Evolutionary conservation across 2,113 vertebrate species (phyloP).

Genomic region (Hippotragus niger): DNA sequence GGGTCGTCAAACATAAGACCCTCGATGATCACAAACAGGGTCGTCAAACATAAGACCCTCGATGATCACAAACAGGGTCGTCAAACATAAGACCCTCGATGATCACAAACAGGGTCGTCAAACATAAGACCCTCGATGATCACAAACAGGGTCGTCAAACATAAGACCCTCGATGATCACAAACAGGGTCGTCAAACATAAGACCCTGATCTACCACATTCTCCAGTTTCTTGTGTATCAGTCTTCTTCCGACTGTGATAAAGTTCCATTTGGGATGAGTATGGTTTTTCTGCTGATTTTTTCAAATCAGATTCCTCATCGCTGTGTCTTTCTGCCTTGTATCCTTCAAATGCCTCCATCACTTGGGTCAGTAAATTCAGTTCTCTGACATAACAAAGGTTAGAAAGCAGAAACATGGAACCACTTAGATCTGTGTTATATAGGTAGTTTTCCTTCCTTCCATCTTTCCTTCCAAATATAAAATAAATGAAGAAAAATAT

Average conservation of each 20-base stretch:
- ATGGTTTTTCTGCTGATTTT: conserved; percentile 84
- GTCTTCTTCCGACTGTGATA: conserved; percentile 87
- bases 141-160: conserved; percentile 83
- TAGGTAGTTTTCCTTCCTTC: neutral
- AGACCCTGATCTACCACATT: conserved; percentile 85
- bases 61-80: conserved; percentile 83
- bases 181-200: conserved; percentile 83
- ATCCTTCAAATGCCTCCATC: conserved; percentile 87
- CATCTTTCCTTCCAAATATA: neutral
- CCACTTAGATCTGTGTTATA: neutral
- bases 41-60: conserved; percentile 82
- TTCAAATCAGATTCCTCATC: conserved; percentile 87
- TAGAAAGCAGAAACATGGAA: neutral
- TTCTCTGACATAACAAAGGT: neutral
- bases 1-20: conserved; percentile 82
- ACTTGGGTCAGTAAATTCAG: conserved; percentile 68
- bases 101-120: conserved; percentile 84
- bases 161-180: conserved; percentile 83
- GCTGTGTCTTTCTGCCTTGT: conserved; percentile 89
- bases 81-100: conserved; percentile 82
- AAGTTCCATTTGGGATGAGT: conserved; percentile 86
- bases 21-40: conserved; percentile 83
- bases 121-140: conserved; percentile 81
- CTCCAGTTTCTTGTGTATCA: conserved; percentile 81
- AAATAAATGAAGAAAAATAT: conserved; percentile 14